Base-by-base conservation (phyloP, 2,113 vertebrate species). In the Lycaon pictus region DNA sequence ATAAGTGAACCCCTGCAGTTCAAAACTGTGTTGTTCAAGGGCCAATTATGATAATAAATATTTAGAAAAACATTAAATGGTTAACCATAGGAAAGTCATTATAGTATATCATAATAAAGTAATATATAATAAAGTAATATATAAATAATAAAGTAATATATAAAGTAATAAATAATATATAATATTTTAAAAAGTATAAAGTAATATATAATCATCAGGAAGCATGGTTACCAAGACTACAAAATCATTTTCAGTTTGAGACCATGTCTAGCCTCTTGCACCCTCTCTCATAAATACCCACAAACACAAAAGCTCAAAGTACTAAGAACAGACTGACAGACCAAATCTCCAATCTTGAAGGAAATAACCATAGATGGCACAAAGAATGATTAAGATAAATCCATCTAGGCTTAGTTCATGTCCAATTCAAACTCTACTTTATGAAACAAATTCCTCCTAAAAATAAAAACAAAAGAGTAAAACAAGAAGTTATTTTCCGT, bases 381-480 rank as follows among this genome's bases (percentile, higher is more conserved):
- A 35, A 37, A 35, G 77, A 53, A 17, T 56, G 77, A 71, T 65
- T 85, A 72, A 80, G 84, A 72, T 1, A 17, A 92, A 94, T 62
- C 63, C n/a, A 76, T 22, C 58, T 56, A 37, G 67, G 43, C 53
- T 97, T 67, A 85, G 12, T 69, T 93, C 43, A 15, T 2, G 25
- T 53, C 7, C 77, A 86, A 62, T 67, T 82, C 15, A 65, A 92
- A 19, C 20, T 63, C 13, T 51, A 20, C 12, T 74, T 96, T 58
- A 84, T 65, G 48, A 63, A 92, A 85, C 13, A 58, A 48, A 74
- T 63, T 80, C 62, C 19, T 89, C 88, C 69, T 43, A 63, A 84
- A 86, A 76, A 62, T 60, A 72, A 94, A 81, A 89, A 76, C 23
- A 27, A 63, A 90, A 95, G 27, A 76, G 48, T 4, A 63, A 96